Conservation (phyloP, 1,140 invertebrate genomes). For the Drosophila ogumai region DNA sequence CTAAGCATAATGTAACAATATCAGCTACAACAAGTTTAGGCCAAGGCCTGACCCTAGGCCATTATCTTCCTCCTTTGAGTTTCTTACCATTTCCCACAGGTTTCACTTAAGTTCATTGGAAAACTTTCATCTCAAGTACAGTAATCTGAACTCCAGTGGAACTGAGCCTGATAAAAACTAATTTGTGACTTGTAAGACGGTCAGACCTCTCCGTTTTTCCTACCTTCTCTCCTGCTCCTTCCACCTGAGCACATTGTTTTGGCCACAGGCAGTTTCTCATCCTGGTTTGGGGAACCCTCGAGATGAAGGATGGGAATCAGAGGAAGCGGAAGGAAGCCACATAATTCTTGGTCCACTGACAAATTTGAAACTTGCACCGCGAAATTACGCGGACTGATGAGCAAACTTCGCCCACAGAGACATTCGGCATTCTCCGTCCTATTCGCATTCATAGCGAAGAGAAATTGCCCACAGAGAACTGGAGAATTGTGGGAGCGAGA, state of each 20-base stretch:
- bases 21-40: neutral
- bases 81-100: neutral
- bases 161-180: conserved; percentile 63
- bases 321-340: conserved; percentile 12
- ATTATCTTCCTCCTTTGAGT: conserved; percentile 4
- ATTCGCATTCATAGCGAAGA: conserved; percentile 41
- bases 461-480: conserved; percentile 35
- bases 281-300: conserved; percentile 5
- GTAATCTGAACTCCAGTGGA: conserved; percentile 15
- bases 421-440: conserved; percentile 29
- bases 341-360: conserved; percentile 62
- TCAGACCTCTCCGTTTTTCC: neutral
- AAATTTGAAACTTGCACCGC: conserved; percentile 71
- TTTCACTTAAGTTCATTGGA: conserved; percentile 41
- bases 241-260: conserved; percentile 61
- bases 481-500: conserved; percentile 1
- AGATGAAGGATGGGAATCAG: neutral
- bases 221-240: neutral
- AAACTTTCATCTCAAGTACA: conserved; percentile 47
- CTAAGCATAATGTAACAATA: conserved; percentile 1
- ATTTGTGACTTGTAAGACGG: conserved; percentile 50
- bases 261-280: conserved; percentile 44
- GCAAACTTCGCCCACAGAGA: conserved; percentile 59
- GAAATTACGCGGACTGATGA: conserved; percentile 72
- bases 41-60: conserved; percentile 15